These are phyloP conservation scores for Pelecanoides urinatrix DNA, from an alignment of 2,113 vertebrate species.

Conservation along the genomic window DNA sequence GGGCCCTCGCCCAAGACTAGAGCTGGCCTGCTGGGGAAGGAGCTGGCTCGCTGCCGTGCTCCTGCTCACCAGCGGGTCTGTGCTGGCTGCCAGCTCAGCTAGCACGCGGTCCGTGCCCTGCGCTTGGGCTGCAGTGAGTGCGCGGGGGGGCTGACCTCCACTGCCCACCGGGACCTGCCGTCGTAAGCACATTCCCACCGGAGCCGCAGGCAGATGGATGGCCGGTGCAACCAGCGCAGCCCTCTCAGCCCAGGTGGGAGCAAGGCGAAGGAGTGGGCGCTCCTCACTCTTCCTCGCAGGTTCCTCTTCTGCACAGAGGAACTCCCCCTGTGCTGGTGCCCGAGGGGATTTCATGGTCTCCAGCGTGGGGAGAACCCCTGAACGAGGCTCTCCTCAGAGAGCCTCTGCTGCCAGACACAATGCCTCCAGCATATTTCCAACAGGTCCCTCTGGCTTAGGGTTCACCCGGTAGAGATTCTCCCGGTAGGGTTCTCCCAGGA, in stretches of 20 bases:
- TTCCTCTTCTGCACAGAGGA: not conserved
- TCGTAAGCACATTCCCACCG: not conserved
- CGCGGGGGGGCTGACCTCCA: rapidly evolving
- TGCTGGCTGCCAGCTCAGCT: no score
- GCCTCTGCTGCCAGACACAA: rapidly evolving
- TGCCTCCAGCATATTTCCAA: rapidly evolving
- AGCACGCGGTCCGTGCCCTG: no score
- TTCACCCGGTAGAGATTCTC: rapidly evolving
- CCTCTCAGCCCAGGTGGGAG: not conserved
- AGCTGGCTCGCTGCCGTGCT: rapidly evolving
- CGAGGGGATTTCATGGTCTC: not conserved
- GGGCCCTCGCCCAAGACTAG: not conserved
- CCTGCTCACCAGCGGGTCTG: not conserved
- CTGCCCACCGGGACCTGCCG: rapidly evolving
- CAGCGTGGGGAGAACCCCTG: not conserved
- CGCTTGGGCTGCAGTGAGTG: not conserved
- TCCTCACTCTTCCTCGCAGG: not conserved
- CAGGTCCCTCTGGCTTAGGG: not conserved
- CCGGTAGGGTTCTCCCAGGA: no score
- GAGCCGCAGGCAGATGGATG: not conserved
- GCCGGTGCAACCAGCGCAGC: not conserved
- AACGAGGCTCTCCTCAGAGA: not conserved
- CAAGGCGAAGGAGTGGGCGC: rapidly evolving
- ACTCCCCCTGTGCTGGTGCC: not conserved
- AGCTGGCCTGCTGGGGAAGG: not conserved